Evolutionary conservation across 35 echinoderm and acorn worm species (phyloP).

Genomic region (Strongylocentrotus purpuratus): DNA sequence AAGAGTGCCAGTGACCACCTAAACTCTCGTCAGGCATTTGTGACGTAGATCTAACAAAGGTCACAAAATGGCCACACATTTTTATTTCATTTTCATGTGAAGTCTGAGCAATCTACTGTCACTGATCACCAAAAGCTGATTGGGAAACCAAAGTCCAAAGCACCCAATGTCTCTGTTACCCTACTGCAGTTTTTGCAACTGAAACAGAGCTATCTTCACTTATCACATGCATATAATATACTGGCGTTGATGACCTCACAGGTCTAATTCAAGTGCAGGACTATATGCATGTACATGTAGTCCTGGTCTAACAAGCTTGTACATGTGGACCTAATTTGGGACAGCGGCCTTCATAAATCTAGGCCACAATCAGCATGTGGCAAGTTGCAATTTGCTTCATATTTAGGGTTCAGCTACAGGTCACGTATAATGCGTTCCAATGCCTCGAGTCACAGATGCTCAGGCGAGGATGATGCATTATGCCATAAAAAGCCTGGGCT

Average conservation of each 20-base stretch:
- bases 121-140: neutral
- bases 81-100: no score
- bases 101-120: neutral
- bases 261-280: neutral
- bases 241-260: no score
- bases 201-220: no score
- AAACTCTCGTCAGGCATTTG: no score
- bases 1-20: no score
- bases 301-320: neutral
- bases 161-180: no score
- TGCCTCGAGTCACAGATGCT: neutral
- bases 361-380: neutral
- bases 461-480: neutral
- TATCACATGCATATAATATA: no score
- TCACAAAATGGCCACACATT: neutral
- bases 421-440: neutral
- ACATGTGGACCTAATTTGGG: neutral
- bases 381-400: neutral
- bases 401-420: neutral
- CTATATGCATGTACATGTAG: neutral
- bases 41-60: neutral
- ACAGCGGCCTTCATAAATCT: neutral
- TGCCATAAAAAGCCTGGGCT: neutral
- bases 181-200: no score
- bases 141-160: neutral